A percentile compares a stretch with the other conserved stretches of the same genome.
phyloP scores from a whole-genome alignment of 2,113 vertebrate species.

The Glaucidium brasilianum region DNA sequence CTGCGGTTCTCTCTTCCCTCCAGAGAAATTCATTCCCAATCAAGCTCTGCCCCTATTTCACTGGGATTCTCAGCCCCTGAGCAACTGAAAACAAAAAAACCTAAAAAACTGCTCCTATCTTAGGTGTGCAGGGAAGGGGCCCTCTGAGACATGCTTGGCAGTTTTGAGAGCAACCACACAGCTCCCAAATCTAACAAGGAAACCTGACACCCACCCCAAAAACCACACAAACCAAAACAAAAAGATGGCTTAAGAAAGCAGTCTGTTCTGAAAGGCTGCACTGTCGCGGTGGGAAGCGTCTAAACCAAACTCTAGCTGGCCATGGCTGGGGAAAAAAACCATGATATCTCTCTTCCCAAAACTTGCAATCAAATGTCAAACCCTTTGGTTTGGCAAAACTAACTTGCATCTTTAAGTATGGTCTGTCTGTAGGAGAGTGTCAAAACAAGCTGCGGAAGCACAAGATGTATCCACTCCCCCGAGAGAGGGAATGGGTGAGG shows the following conservation, averaged over 20 bases:
- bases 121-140: neutral
- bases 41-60: neutral
- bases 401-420: neutral
- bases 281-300: fast-evolving
- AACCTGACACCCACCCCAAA: neutral
- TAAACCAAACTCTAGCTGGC: neutral
- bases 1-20: conserved; percentile 4
- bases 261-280: neutral
- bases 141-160: neutral
- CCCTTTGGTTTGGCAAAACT: neutral
- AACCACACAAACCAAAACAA: neutral
- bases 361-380: neutral
- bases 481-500: neutral
- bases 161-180: neutral
- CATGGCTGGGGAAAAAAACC: neutral
- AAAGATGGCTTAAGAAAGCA: neutral
- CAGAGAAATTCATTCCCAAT: neutral
- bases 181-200: neutral
- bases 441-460: neutral
- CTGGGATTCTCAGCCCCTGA: neutral
- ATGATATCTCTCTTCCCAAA: neutral
- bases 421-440: neutral
- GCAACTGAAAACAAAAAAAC: neutral
- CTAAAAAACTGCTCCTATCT: neutral
- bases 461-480: fast-evolving